These are phyloP conservation scores for Drosophila saltans DNA, from an alignment of 1,140 invertebrate genomes.

Conservation along the genomic window DNA sequence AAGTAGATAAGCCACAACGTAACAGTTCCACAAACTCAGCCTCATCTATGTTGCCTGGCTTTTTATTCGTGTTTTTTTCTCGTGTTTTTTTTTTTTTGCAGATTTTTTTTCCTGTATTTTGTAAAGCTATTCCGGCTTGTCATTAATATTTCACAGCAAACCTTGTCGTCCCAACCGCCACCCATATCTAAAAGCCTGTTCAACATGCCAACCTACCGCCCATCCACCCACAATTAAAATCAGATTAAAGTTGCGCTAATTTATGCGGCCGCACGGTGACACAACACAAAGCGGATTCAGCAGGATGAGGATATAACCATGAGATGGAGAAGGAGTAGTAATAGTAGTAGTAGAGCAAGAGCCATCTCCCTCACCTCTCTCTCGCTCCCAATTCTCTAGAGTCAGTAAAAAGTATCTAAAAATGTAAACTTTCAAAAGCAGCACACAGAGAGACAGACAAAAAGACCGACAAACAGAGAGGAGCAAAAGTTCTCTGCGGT, in stretches of 20 bases:
- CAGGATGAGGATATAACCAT: constrained; percentile 15
- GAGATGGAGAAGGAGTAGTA: neutral
- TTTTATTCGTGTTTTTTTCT: constrained; percentile 26
- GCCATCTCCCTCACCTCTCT: neutral
- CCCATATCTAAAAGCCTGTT: constrained; percentile 8
- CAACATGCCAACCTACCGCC: neutral
- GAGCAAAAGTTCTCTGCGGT: constrained; percentile 4
- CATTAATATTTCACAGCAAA: constrained; percentile 74
- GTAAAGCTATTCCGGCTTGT: constrained; percentile 36
- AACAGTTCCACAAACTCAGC: constrained; percentile 22
- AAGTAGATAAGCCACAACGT: constrained; percentile 12
- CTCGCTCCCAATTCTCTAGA: neutral
- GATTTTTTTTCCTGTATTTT: neutral
- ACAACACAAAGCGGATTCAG: constrained; percentile 70
- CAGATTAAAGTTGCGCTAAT: constrained; percentile 81
- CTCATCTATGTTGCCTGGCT: constrained; percentile 37
- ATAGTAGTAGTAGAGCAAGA: too few relatives aligned
- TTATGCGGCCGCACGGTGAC: constrained; percentile 78
- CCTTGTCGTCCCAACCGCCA: neutral
- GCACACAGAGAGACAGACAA: constrained; percentile 22
- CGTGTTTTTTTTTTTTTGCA: constrained; percentile 13
- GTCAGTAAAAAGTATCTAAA: constrained; percentile 1
- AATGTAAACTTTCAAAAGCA: constrained; percentile 35
- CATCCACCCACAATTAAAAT: constrained; percentile 74
- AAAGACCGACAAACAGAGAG: constrained; percentile 3